Percentiles rank a stretch among this genome's conserved stretches.
Evolutionary conservation across 2,113 vertebrate genomes (phyloP).

Genomic region (Stigmatopora nigra): DNA sequence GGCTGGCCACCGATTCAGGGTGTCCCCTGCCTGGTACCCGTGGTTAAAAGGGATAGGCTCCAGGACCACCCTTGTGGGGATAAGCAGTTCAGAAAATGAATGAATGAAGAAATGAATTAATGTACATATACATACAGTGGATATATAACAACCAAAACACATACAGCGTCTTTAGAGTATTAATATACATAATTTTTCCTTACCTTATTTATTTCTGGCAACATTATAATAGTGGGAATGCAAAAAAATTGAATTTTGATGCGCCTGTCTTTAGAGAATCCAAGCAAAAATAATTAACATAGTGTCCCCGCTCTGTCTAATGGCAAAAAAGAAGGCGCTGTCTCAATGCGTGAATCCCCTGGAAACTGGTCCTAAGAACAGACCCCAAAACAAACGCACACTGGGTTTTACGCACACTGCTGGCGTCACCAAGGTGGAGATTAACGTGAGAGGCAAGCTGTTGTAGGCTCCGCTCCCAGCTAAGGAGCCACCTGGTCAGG

Average conservation of each 20-base stretch:
- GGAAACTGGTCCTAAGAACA: constrained; percentile 30
- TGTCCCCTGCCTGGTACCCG: too few relatives aligned
- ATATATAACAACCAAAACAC: too few relatives aligned
- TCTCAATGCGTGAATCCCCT: constrained; percentile 11
- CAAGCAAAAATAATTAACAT: constrained; percentile 38
- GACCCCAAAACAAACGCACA: constrained; percentile 13
- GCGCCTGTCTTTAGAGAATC: constrained; percentile 41
- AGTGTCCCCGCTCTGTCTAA: constrained; percentile 18
- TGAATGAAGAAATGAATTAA: too few relatives aligned
- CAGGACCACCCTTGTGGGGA: too few relatives aligned
- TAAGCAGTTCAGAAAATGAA: too few relatives aligned
- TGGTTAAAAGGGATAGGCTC: too few relatives aligned
- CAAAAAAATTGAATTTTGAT: neutral
- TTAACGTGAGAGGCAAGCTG: constrained; percentile 58
- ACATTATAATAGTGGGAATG: constrained; percentile 42
- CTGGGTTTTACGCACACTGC: constrained; percentile 43
- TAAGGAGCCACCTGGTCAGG: constrained; percentile 62
- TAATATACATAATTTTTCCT: constrained; percentile 21
- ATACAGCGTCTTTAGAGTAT: neutral
- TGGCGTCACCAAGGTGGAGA: constrained; percentile 61
- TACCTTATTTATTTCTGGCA: constrained; percentile 77
- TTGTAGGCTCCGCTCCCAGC: constrained; percentile 27
- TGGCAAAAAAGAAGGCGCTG: neutral
- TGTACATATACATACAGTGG: too few relatives aligned
- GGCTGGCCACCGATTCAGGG: too few relatives aligned